Percentiles rank a stretch among this genome's conserved stretches.
phyloP scores from a whole-genome alignment of 2,888 invertebrate genomes.

The Operophtera brumata region DNA sequence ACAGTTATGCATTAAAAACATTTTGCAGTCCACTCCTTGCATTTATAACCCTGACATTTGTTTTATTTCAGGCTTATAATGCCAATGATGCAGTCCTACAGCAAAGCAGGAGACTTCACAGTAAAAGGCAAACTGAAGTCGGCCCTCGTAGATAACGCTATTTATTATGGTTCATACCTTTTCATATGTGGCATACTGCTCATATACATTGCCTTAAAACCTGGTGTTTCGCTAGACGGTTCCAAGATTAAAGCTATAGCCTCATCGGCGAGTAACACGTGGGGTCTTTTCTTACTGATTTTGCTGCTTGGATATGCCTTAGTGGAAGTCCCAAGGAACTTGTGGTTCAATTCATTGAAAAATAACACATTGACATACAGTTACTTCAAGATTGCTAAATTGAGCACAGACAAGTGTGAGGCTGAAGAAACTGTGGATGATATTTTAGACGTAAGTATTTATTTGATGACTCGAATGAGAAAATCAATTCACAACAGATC shows the following conservation, averaged over 20 bases:
- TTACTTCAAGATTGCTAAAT: slow-evolving; percentile 96
- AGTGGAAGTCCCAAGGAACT: slow-evolving; percentile 95
- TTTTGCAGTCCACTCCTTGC: too few relatives aligned
- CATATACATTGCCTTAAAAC: slow-evolving; percentile 95
- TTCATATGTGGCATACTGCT: slow-evolving; percentile 96
- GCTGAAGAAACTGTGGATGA: slow-evolving; percentile 98
- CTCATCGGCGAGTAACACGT: slow-evolving; percentile 99
- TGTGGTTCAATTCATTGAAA: slow-evolving; percentile 95
- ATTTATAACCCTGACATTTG: background rate
- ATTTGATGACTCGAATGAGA: background rate
- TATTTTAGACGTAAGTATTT: slow-evolving; percentile 88
- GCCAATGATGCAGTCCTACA: slow-evolving; percentile 99
- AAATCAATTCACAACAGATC: too few relatives aligned
- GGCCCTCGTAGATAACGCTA: slow-evolving; percentile 97
- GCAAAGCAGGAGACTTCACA: slow-evolving; percentile 98
- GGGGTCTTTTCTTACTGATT: slow-evolving; percentile 97
- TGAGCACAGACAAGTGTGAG: slow-evolving; percentile 97
- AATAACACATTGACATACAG: slow-evolving; percentile 91
- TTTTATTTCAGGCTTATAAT: slow-evolving; percentile 89
- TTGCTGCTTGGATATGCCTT: slow-evolving; percentile 95
- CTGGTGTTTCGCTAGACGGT: slow-evolving; percentile 93
- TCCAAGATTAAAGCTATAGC: slow-evolving; percentile 97
- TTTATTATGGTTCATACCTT: slow-evolving; percentile 98
- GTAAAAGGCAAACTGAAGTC: slow-evolving; percentile 96
- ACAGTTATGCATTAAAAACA: too few relatives aligned